Evolutionary conservation across 2,113 vertebrate species (phyloP).

Genomic region (Sander vitreus): DNA sequence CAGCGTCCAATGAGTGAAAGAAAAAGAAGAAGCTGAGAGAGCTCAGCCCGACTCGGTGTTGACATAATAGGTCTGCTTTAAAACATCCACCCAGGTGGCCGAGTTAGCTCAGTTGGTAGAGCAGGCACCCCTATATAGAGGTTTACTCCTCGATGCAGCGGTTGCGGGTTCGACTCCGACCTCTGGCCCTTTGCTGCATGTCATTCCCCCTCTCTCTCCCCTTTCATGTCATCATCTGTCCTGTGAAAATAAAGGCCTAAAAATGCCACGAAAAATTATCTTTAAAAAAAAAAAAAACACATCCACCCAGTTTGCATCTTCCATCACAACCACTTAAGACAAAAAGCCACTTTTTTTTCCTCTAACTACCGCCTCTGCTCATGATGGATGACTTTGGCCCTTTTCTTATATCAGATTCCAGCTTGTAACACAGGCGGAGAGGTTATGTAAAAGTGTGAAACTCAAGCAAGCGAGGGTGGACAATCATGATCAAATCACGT

Average conservation of each 20-base stretch:
- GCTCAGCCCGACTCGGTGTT: slow-evolving; percentile 38
- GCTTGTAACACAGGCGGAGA: slow-evolving; percentile 46
- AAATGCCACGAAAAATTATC: no score
- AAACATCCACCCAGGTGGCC: slow-evolving; percentile 57
- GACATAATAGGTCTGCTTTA: slow-evolving; percentile 64
- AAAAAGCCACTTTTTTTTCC: slow-evolving; percentile 57
- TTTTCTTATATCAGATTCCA: slow-evolving; percentile 48
- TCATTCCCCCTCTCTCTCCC: no score
- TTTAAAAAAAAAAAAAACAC: no score
- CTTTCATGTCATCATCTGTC: no score
- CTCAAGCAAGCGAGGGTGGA: slow-evolving; percentile 41
- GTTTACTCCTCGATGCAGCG: no score
- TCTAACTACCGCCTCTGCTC: slow-evolving; percentile 44
- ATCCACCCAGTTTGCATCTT: slow-evolving; percentile 68
- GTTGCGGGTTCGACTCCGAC: no score
- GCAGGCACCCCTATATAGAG: no score
- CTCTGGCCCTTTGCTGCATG: no score
- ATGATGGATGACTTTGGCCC: slow-evolving; percentile 73
- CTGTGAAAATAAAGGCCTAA: no score
- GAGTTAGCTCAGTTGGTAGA: no score
- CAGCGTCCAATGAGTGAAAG: slow-evolving; percentile 12
- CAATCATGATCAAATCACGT: slow-evolving; percentile 32
- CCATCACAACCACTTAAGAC: slow-evolving; percentile 70
- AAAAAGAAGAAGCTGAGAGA: slow-evolving; percentile 40
- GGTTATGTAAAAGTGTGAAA: slow-evolving; percentile 61